These are phyloP conservation scores for Imbricaverruca yamaguchii DNA, from an alignment of 2,888 invertebrate genomes.

Conservation along the genomic window DNA sequence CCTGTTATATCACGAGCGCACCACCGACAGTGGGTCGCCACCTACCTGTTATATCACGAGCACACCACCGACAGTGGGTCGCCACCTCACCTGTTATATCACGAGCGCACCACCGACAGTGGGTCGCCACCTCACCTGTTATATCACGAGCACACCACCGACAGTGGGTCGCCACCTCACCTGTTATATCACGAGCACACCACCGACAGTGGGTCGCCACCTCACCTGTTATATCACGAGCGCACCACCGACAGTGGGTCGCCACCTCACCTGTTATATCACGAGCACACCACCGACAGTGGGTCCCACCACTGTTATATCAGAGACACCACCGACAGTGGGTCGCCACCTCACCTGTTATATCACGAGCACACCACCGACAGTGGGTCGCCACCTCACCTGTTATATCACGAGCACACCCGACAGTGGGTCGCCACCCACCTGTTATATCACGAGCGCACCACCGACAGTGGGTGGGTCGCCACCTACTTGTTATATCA, in stretches of 20 bases:
- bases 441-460: slow-evolving; percentile 24
- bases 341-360: background rate
- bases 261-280: background rate
- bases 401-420: background rate
- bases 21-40: slow-evolving; percentile 33
- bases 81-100: background rate
- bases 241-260: too few relatives aligned
- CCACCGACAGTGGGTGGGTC: slow-evolving; percentile 33
- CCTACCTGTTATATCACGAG: too few relatives aligned
- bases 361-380: too few relatives aligned
- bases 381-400: background rate
- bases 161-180: background rate
- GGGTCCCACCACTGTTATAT: too few relatives aligned
- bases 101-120: slow-evolving; percentile 32
- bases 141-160: too few relatives aligned
- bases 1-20: slow-evolving; percentile 24
- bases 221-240: too few relatives aligned
- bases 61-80: too few relatives aligned
- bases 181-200: slow-evolving; percentile 26
- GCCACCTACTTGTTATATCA: too few relatives aligned
- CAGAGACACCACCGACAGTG: too few relatives aligned
- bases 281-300: slow-evolving; percentile 32
- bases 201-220: slow-evolving; percentile 32
- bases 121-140: too few relatives aligned
- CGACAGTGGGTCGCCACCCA: background rate